Percentiles rank a stretch among this genome's conserved stretches.
phyloP scores from a whole-genome alignment of 2,113 vertebrate species.

The Xenopus tropicalis region DNA sequence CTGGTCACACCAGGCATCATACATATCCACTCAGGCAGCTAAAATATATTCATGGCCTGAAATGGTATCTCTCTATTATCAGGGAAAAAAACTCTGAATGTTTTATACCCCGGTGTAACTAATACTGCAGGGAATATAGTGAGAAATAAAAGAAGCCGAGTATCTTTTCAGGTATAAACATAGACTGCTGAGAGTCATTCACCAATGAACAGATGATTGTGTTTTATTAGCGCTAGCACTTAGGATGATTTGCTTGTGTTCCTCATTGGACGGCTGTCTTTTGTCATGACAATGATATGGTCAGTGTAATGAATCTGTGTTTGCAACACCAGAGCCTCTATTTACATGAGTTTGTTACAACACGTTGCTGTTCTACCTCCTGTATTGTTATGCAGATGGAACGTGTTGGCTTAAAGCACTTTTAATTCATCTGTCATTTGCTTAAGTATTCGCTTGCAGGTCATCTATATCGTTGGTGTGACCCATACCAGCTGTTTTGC shows the following conservation, averaged over 20 bases:
- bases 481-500: slow-evolving; percentile 41
- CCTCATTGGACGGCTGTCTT: slow-evolving; percentile 49
- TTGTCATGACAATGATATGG: slow-evolving; percentile 41
- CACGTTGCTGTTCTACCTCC: slow-evolving; percentile 23
- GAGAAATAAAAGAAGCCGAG: slow-evolving; percentile 54
- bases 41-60: slow-evolving; percentile 58
- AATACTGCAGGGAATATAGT: slow-evolving; percentile 56
- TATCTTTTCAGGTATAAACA: slow-evolving; percentile 52
- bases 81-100: slow-evolving; percentile 50
- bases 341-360: slow-evolving; percentile 46
- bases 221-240: slow-evolving; percentile 51
- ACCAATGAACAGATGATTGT: slow-evolving; percentile 54
- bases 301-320: slow-evolving; percentile 50
- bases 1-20: slow-evolving; percentile 47
- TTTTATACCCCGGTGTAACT: slow-evolving; percentile 56
- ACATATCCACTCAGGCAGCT: slow-evolving; percentile 51
- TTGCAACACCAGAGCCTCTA: slow-evolving; percentile 52
- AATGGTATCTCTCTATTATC: slow-evolving; percentile 52
- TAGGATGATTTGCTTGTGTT: slow-evolving; percentile 51
- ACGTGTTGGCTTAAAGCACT: slow-evolving; percentile 34
- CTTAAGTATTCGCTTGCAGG: slow-evolving; percentile 35
- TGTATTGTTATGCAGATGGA: slow-evolving; percentile 39
- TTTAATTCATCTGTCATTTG: slow-evolving; percentile 38
- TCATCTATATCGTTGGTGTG: slow-evolving; percentile 44
- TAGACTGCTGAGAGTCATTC: slow-evolving; percentile 33